Percentiles rank a stretch among this genome's conserved stretches.
These are phyloP conservation scores for Pachymerium ferrugineum DNA, from an alignment of 2,888 invertebrate genomes.

Conservation along the genomic window DNA sequence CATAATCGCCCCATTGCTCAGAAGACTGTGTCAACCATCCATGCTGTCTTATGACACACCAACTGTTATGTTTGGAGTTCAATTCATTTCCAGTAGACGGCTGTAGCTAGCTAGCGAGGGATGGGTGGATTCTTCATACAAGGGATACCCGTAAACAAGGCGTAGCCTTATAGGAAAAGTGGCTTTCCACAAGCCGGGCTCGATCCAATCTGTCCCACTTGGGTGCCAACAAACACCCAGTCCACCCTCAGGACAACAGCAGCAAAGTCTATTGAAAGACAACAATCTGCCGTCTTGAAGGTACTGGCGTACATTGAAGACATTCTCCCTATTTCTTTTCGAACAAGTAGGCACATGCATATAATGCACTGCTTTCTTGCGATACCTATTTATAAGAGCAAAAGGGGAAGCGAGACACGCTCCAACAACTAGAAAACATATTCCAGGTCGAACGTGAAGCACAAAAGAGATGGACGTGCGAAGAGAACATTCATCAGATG, in stretches of 20 bases:
- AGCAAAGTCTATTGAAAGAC: neutral
- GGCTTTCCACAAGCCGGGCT: neutral
- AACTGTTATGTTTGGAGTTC: neutral
- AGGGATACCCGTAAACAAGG: neutral
- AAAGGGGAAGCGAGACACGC: neutral
- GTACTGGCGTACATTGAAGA: neutral
- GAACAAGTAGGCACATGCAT: conserved; percentile 13
- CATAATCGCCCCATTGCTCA: neutral
- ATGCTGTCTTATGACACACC: neutral
- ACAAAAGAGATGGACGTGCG: too few relatives aligned
- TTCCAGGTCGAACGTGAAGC: neutral
- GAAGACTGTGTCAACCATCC: too few relatives aligned
- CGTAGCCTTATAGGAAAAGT: neutral
- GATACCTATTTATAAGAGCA: neutral
- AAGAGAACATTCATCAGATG: neutral
- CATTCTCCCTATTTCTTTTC: neutral
- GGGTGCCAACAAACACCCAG: conserved; percentile 13
- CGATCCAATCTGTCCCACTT: conserved; percentile 8
- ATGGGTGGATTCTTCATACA: neutral
- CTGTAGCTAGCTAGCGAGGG: neutral
- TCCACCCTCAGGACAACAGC: neutral
- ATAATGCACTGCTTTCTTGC: conserved; percentile 13
- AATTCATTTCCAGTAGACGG: too few relatives aligned
- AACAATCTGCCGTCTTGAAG: neutral
- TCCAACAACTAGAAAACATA: neutral